phyloP scores from a whole-genome alignment of 1,140 invertebrate species.

The Mylabris phalerata region DNA sequence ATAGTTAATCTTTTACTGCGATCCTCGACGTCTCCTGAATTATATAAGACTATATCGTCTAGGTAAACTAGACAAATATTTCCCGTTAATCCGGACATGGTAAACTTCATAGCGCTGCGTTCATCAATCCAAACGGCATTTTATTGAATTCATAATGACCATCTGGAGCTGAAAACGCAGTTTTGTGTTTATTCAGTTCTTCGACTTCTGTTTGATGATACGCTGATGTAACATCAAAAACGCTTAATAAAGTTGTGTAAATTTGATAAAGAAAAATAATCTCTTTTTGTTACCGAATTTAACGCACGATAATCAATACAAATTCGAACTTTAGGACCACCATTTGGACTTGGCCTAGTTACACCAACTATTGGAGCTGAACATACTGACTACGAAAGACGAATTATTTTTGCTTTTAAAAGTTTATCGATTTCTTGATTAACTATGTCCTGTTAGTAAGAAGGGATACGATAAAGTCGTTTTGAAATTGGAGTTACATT shows the following conservation, averaged over 20 bases:
- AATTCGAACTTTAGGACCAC: conserved; percentile 10
- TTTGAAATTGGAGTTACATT: conserved; percentile 1
- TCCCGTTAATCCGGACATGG: conserved; percentile 15
- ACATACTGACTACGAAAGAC: conserved; percentile 35
- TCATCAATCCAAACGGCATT: conserved; percentile 25
- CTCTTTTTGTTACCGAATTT: conserved; percentile 41
- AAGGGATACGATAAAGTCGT: conserved; percentile 16
- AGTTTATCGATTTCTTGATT: conserved; percentile 25
- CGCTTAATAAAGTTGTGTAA: conserved; percentile 39
- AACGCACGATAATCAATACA: conserved; percentile 33
- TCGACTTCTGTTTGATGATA: conserved; percentile 21
- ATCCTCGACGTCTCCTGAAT: conserved; percentile 12
- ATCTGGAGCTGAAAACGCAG: conserved; percentile 24
- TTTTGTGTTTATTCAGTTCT: conserved; percentile 23
- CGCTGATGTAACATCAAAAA: conserved; percentile 37
- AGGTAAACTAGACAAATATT: conserved; percentile 32
- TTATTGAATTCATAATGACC: conserved; percentile 10
- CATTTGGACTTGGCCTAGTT: conserved; percentile 32
- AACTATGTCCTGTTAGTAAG: conserved; percentile 1
- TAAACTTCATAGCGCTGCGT: conserved; percentile 28
- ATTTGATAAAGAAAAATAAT: conserved; percentile 44
- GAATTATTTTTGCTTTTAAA: conserved; percentile 32
- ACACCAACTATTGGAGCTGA: conserved; percentile 43
- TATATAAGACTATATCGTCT: conserved; percentile 34
- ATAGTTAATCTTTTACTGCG: conserved; percentile 16